Base-by-base conservation (phyloP, 2,113 vertebrate genomes). In the Melanerpes formicivorus region DNA sequence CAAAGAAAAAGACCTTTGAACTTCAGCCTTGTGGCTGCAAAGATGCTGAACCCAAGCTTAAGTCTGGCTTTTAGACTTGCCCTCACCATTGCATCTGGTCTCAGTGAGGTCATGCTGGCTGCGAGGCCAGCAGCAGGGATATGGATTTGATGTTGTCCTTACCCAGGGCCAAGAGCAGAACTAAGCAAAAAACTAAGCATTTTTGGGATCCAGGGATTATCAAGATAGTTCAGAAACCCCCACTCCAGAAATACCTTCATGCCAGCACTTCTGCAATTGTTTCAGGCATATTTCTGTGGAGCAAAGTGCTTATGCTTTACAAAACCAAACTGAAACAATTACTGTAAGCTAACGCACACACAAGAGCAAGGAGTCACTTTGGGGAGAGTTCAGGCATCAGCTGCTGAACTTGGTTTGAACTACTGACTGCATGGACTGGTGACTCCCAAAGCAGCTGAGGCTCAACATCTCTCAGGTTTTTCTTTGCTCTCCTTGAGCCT, bases 141-240 rank as follows among this genome's bases (percentile, higher is more conserved):
- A 44, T 37, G 32, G 63, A 9, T 13, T n/a, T 9, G 59, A 34
- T 1, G 6, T 62, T 42, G 13, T 40, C 82, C 75, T 23, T 17
- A 40, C 55, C 14, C 2, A 1, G 15, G n/a, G 62, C 46, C 29
- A 30, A n/a, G 69, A 50, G 55, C 22, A 66, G 66, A 50, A 40
- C 0, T 40, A 0, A 88, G n/a, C 26, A 66, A 9, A 30, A 25
- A 56, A 13, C 9, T 3, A 23, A 10, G 3, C 2, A 0, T 58
- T 34, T 14, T 4, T 14, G 50, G 79, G 59, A 67, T 26, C 52
- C 16, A 1, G 54, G 78, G 67, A 59, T 71, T 37, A 21, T 5
- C 1, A 1, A 34, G 56, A 32, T 27, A 69, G 18, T 6, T 26
- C 55, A 17, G 78, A 71, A 74, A 2, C 10, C 11, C 3, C 4